Conservation (phyloP, 2,888 invertebrate genomes). For the Caenorhabditis macrosperma region DNA sequence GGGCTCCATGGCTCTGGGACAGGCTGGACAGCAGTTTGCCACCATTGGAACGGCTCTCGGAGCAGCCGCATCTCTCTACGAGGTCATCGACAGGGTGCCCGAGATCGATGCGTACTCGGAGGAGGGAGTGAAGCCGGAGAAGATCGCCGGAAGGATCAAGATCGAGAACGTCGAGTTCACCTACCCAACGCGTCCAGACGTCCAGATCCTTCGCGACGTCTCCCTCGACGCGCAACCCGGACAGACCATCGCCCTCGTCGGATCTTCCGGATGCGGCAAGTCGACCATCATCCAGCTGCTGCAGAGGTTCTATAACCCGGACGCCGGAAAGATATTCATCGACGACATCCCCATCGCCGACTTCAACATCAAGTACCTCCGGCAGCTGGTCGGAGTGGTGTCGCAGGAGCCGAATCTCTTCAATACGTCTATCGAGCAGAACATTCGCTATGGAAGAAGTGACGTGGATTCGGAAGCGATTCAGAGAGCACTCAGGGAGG, state of each 20-base stretch:
- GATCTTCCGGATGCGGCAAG: constrained; percentile 76
- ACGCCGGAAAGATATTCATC: constrained; percentile 78
- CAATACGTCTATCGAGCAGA: constrained; percentile 82
- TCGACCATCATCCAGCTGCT: constrained; percentile 71
- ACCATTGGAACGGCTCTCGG: constrained; percentile 88
- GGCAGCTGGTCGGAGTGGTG: constrained; percentile 81
- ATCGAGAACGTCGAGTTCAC: constrained; percentile 81
- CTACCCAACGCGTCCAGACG: constrained; percentile 82
- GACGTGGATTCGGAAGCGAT: constrained; percentile 71
- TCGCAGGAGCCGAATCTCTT: constrained; percentile 84
- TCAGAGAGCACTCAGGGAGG: constrained; percentile 76
- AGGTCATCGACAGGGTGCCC: constrained; percentile 82
- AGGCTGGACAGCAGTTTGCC: constrained; percentile 89
- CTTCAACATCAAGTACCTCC: constrained; percentile 82
- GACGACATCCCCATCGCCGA: constrained; percentile 81
- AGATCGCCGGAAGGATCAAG: constrained; percentile 81
- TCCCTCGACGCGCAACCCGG: constrained; percentile 71
- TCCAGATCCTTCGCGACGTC: constrained; percentile 75
- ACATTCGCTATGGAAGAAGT: constrained; percentile 81
- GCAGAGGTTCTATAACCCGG: constrained; percentile 75
- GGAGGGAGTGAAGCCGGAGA: constrained; percentile 81
- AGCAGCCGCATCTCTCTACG: constrained; percentile 84
- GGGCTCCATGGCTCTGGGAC: constrained; percentile 84
- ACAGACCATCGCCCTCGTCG: constrained; percentile 75
- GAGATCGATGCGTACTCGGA: constrained; percentile 74